Conservation (phyloP, 2,113 vertebrate species). For the Chionomys nivalis region DNA sequence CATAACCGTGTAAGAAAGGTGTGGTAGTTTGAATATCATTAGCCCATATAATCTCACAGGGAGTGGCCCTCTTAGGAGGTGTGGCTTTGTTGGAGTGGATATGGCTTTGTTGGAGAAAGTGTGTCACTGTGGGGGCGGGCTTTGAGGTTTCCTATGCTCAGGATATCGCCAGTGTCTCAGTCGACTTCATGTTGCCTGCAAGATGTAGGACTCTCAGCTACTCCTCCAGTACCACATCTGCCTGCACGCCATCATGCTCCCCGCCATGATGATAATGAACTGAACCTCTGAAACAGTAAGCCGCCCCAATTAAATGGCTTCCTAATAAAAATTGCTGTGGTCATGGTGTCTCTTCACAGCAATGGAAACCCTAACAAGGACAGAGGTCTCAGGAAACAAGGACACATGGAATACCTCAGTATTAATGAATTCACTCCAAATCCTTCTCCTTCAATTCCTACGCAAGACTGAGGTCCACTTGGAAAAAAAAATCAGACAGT, state of each 20-base stretch:
- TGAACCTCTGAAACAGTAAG: background rate
- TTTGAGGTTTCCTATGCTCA: background rate
- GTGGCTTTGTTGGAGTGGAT: background rate
- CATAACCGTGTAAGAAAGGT: background rate
- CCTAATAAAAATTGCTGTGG: background rate
- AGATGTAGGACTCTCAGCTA: background rate
- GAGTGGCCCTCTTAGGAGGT: background rate
- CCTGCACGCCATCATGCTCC: background rate
- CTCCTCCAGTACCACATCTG: background rate
- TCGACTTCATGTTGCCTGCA: background rate
- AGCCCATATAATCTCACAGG: background rate
- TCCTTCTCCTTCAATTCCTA: background rate
- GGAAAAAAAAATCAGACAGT: background rate
- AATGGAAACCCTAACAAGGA: background rate
- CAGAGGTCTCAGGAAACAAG: background rate
- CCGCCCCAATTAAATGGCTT: background rate
- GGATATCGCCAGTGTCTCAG: background rate
- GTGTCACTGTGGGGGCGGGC: background rate
- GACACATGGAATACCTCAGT: background rate
- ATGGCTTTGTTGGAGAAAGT: background rate
- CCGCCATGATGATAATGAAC: background rate
- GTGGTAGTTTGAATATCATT: background rate
- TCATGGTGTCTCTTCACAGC: background rate
- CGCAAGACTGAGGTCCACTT: background rate
- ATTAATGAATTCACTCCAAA: background rate